Percentiles rank a stretch among this genome's conserved stretches.
Conservation (phyloP, 1,140 invertebrate species). For the Trachymyrmex cornetzi region DNA sequence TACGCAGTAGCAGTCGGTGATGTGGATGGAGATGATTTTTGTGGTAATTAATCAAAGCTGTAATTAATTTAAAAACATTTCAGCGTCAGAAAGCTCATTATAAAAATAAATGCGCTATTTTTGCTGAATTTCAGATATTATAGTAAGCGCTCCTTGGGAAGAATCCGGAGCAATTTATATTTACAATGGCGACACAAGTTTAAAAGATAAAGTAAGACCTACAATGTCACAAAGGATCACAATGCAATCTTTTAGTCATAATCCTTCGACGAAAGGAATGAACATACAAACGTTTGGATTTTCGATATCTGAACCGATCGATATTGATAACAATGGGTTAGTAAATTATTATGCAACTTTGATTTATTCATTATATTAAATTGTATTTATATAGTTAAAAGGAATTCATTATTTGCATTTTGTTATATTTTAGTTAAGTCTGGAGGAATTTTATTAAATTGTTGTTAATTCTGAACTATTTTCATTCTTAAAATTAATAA, state of each 20-base stretch:
- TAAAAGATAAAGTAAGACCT: constrained; percentile 80
- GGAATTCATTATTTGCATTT: background rate
- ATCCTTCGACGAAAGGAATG: background rate
- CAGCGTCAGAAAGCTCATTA: background rate
- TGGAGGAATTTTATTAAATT: background rate
- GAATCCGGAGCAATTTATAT: constrained; percentile 89
- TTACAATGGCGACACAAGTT: constrained; percentile 88
- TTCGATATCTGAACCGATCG: constrained; percentile 89
- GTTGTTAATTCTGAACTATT: background rate
- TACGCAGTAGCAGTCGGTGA: constrained; percentile 88
- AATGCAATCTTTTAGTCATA: constrained; percentile 63
- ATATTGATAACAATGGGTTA: constrained; percentile 89
- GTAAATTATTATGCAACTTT: constrained; percentile 21
- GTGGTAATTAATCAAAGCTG: constrained; percentile 73
- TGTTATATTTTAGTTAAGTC: background rate
- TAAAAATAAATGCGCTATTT: background rate
- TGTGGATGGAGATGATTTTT: constrained; percentile 89
- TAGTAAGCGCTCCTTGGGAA: constrained; percentile 91
- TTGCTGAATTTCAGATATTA: constrained; percentile 87
- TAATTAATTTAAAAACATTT: background rate
- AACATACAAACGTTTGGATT: constrained; percentile 87
- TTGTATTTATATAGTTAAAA: background rate
- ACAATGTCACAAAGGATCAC: constrained; percentile 84
- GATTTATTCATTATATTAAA: too few species aligned
- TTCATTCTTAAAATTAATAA: background rate